Conservation (phyloP, 2,113 vertebrate genomes). For the Silurus glanis region DNA sequence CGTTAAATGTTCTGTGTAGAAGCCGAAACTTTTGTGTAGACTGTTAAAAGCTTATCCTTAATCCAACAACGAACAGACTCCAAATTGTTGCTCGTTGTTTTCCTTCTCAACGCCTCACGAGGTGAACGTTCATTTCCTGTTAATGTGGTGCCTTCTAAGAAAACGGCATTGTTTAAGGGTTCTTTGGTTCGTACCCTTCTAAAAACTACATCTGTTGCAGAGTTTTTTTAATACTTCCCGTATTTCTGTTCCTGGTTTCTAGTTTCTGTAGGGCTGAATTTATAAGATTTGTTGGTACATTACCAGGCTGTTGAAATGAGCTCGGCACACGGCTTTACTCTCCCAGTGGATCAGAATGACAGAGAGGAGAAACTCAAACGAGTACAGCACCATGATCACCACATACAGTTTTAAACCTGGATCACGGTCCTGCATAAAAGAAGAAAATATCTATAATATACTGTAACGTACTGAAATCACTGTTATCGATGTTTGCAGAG, state of each 20-base stretch:
- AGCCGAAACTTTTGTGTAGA: not conserved
- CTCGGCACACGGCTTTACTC: constrained; percentile 71
- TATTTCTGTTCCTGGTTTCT: not conserved
- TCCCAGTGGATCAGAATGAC: constrained; percentile 66
- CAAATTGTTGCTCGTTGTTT: not conserved
- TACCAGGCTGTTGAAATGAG: constrained; percentile 73
- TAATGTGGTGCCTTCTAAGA: not conserved
- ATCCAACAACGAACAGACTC: not conserved
- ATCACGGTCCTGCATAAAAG: rapidly evolving
- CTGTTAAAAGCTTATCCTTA: not conserved
- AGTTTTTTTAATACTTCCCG: not conserved
- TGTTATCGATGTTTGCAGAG: too few species aligned
- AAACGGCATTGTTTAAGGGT: not conserved
- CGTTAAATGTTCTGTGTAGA: not conserved
- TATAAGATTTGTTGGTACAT: not conserved
- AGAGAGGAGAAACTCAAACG: constrained; percentile 56
- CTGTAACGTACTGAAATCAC: not conserved
- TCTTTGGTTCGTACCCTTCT: not conserved
- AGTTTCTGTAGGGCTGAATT: not conserved
- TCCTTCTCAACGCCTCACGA: not conserved
- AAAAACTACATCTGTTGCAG: not conserved
- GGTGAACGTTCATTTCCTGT: not conserved
- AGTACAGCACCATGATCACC: constrained; percentile 50
- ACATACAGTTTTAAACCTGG: not conserved
- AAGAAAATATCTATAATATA: not conserved